Evolutionary conservation across 2,888 invertebrate species (phyloP), one percentile per base, ranked within the genome.

Genomic region (Habroteleia sp.): DNA sequence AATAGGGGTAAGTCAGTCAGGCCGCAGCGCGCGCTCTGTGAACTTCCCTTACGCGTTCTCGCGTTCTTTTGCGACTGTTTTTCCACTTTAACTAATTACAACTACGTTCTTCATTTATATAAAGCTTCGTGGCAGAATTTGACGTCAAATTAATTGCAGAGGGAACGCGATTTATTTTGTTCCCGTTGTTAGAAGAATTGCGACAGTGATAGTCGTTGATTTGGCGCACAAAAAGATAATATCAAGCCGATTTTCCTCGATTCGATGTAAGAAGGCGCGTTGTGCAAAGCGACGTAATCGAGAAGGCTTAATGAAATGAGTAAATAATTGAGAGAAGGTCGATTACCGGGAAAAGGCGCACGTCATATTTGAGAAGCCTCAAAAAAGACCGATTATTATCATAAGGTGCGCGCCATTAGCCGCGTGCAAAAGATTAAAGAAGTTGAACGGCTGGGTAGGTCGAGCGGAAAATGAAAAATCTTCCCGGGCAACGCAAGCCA

Each of bases 21-120:
- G 88, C 87, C 88, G 87, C 85, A 84, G 87, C 88, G 87, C 88
- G 87, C 88, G 88, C 85, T 86, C 86, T 82, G 88, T 85, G 83
- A 85, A 87, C 86, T 87, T 84, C 86, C 85, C 82, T 83, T 83
- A 84, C 85, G 83, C 81, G 83, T 66, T 77, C 79, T 63, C 78
- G 76, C 68, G 66, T 63, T 20, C 62, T 60, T 73, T 48, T 39
- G 74, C 65, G 58, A 50, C 60, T 20, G 73, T 56, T 63, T 72
- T 56, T 35, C 27, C 33, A 20, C 14, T 42, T 20, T 10, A 10
- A 37, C 25, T 56, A 48, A 66, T 56, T 39, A 23, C 48, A 14
- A 8, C 0, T 8, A 7, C 14, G 11, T 62, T 48, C 31, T 1
- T 16, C 2, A 27, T 60, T 46, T 3, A 16, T 25, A 7, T 5